A percentile compares a stretch with the other conserved stretches of the same genome.
Evolutionary conservation across 1,140 invertebrate genomes (phyloP).

Genomic region (Temnothorax nylanderi): DNA sequence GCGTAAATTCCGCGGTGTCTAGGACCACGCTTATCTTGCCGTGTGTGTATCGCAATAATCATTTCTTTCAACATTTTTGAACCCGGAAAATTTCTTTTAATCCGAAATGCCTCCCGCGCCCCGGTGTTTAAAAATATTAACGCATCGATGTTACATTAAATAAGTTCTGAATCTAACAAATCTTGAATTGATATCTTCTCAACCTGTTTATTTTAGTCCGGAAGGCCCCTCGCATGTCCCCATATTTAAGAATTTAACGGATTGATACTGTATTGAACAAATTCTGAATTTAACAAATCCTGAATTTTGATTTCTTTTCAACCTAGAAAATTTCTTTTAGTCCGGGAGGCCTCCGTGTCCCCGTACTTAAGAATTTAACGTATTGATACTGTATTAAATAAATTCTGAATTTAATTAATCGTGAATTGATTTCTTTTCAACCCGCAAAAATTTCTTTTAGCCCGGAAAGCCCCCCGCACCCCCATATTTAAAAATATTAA

Average conservation of each 20-base stretch:
- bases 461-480: too few species aligned
- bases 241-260: background rate
- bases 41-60: background rate
- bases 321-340: too few species aligned
- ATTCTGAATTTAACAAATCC: conserved; percentile 13
- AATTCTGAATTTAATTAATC: background rate
- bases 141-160: background rate
- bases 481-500: too few species aligned
- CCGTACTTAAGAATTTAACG: background rate
- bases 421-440: too few species aligned
- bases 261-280: background rate
- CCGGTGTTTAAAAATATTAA: background rate
- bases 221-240: too few species aligned
- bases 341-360: too few species aligned
- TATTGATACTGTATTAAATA: too few species aligned
- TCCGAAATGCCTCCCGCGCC: background rate
- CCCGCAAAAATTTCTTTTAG: too few species aligned
- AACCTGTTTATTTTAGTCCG: too few species aligned
- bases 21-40: background rate
- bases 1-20: conserved; percentile 27
- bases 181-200: too few species aligned
- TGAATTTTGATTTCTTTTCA: too few species aligned
- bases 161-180: conserved; percentile 10
- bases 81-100: too few species aligned
- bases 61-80: conserved; percentile 9